Percentiles rank a stretch among this genome's conserved stretches.
Evolutionary conservation across 2,797 vertebrate species (phyloP).

Genomic region (Pelochelys cantorii): DNA sequence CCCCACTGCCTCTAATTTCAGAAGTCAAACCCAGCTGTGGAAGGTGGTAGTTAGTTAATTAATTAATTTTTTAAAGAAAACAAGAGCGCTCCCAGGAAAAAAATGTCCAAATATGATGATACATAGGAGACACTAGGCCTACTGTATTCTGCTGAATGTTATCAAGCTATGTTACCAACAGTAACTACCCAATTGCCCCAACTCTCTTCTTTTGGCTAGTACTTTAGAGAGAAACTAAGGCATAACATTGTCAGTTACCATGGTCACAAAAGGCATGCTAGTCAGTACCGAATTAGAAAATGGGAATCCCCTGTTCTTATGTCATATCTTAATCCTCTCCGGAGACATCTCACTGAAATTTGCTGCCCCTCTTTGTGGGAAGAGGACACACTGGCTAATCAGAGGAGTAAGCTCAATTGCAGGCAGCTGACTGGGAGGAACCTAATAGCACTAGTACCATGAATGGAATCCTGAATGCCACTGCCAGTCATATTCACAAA

Average conservation of each 20-base stretch:
- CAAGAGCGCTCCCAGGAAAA: neutral
- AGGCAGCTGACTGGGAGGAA: neutral
- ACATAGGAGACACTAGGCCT: neutral
- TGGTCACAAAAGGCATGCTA: rapidly evolving
- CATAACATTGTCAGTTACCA: neutral
- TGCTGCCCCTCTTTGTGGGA: neutral
- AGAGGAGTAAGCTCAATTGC: neutral
- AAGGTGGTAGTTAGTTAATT: neutral
- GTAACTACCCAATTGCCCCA: slow-evolving; percentile 18
- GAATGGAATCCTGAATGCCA: neutral
- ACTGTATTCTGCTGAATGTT: neutral
- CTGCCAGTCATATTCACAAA: neutral
- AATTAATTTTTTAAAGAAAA: neutral
- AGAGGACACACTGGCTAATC: neutral
- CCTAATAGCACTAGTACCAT: neutral
- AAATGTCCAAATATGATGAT: neutral
- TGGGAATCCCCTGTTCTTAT: neutral
- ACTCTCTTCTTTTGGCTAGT: slow-evolving; percentile 19
- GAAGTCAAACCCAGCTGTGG: neutral
- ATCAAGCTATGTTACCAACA: neutral
- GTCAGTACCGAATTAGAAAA: neutral
- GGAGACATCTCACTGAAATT: neutral
- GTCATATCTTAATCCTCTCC: neutral
- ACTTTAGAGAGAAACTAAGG: neutral
- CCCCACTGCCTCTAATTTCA: neutral